A percentile compares a stretch with the other conserved stretches of the same genome.
Evolutionary conservation across 2,113 vertebrate genomes (phyloP).

Genomic region (Clarias magur): DNA sequence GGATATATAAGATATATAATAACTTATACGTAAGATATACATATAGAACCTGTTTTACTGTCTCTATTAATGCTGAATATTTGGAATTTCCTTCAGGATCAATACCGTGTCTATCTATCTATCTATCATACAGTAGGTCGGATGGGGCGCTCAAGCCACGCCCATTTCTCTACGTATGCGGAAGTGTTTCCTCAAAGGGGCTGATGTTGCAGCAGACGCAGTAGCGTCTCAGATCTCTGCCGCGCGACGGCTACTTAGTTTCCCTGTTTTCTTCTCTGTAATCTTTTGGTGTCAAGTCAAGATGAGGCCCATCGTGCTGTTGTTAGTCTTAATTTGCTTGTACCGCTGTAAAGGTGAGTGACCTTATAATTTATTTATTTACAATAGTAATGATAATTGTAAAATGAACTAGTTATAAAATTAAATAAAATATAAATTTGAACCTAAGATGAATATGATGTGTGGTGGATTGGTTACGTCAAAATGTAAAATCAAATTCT

Average conservation of each 20-base stretch:
- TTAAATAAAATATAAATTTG: background rate
- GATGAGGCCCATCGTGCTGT: background rate
- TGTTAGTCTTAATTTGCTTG: background rate
- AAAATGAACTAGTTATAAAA: background rate
- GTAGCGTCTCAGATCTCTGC: background rate
- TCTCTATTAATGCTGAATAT: too few relatives aligned
- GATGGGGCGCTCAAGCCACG: background rate
- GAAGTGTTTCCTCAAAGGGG: background rate
- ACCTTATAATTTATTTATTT: too few relatives aligned
- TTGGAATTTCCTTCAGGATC: too few relatives aligned
- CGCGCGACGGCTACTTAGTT: too few relatives aligned
- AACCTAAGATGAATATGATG: background rate
- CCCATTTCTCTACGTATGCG: background rate
- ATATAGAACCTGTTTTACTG: too few relatives aligned
- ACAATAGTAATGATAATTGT: too few relatives aligned
- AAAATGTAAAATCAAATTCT: background rate
- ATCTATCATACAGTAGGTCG: background rate
- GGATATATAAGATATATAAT: too few relatives aligned
- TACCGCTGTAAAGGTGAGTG: constrained; percentile 1
- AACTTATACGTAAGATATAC: too few relatives aligned
- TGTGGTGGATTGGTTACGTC: too few relatives aligned
- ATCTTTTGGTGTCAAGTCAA: background rate
- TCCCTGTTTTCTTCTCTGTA: too few relatives aligned
- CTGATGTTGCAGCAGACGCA: background rate
- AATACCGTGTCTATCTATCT: too few relatives aligned